Conservation (phyloP, 2,113 vertebrate species). For the Saccopteryx bilineata region DNA sequence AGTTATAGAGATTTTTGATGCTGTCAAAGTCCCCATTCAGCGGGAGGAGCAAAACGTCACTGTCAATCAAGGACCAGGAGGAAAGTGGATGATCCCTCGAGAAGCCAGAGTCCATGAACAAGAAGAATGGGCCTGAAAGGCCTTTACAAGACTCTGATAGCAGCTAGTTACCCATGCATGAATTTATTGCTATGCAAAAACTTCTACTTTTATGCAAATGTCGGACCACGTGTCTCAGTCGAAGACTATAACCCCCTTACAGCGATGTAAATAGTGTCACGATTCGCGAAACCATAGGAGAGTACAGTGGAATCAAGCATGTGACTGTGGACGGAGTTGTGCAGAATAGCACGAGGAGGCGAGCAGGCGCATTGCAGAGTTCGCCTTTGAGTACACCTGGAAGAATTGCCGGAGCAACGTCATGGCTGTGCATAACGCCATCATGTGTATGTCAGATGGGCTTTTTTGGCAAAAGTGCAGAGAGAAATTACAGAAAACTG, state of each 20-base stretch:
- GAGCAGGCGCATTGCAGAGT: constrained; percentile 96
- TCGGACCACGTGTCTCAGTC: constrained; percentile 95
- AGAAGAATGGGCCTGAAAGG: constrained; percentile 98
- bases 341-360: constrained; percentile 96
- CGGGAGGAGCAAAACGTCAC: constrained; percentile 97
- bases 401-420: constrained; percentile 96
- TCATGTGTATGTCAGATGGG: constrained; percentile 99
- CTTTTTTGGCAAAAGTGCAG: constrained; percentile 97
- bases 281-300: constrained; percentile 93
- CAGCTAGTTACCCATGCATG: constrained; percentile 98
- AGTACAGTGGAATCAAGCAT: constrained; percentile 98
- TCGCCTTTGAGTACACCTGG: constrained; percentile 97
- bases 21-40: constrained; percentile 95
- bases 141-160: constrained; percentile 97
- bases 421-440: constrained; percentile 98
- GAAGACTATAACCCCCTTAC: constrained; percentile 97
- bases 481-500: constrained; percentile 96
- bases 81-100: constrained; percentile 96
- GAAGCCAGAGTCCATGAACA: constrained; percentile 99
- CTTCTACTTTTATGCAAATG: constrained; percentile 97
- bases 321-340: constrained; percentile 98
- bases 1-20: constrained; percentile 97
- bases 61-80: constrained; percentile 95
- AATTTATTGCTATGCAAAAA: constrained; percentile 96
- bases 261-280: constrained; percentile 94